These are phyloP conservation scores for Perithous albicinctus DNA, from an alignment of 2,888 invertebrate species.

Conservation along the genomic window DNA sequence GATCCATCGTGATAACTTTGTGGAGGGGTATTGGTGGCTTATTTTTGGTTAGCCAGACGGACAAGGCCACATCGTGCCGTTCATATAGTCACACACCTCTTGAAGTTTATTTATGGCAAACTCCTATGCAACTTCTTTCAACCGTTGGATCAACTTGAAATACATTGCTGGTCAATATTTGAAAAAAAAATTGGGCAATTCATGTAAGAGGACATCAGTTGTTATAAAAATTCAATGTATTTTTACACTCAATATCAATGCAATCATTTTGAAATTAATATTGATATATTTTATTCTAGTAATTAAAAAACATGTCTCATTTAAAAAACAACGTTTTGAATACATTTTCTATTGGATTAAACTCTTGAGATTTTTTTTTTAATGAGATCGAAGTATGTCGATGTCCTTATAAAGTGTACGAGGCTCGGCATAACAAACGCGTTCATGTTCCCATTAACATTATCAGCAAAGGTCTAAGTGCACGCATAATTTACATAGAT, in stretches of 20 bases:
- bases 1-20: conserved; percentile 23
- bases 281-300: no score
- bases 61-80: conserved; percentile 1
- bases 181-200: no score
- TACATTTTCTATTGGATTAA: no score
- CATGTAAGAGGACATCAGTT: no score
- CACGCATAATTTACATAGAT: conserved; percentile 77
- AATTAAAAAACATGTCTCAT: no score
- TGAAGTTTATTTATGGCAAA: conserved; percentile 2
- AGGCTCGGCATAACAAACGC: conserved; percentile 40
- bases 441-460: conserved; percentile 76
- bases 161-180: background rate
- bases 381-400: conserved; percentile 44
- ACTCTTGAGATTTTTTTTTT: background rate
- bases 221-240: no score
- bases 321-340: no score
- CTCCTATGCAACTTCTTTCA: background rate
- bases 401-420: conserved; percentile 43
- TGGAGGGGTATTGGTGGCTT: conserved; percentile 7
- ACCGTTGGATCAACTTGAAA: background rate
- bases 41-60: conserved; percentile 36
- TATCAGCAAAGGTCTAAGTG: conserved; percentile 80
- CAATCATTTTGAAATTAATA: no score
- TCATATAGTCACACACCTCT: background rate
- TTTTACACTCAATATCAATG: no score